Base-by-base conservation (phyloP, 2,888 invertebrate species). In the Acleris sparsana region DNA sequence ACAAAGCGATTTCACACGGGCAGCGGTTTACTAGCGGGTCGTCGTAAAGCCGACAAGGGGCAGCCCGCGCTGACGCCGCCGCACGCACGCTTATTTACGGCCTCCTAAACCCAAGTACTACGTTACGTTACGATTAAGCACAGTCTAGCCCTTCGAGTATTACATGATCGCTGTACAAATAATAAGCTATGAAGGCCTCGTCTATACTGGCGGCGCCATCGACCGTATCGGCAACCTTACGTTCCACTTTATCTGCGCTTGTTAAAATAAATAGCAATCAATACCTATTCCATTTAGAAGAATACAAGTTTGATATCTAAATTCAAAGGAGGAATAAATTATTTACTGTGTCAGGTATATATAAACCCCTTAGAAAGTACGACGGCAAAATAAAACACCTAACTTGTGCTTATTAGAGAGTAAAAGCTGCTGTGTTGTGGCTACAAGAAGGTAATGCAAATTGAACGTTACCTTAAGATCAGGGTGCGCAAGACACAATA, bases 61-160 rank as follows among this genome's bases (percentile, higher is more conserved):
- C 75, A 74, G 71, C 68, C 73, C 72, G 71, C 70, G 75, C 74
- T 79, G 78, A 77, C 77, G 75, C 70, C 74, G 71, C 69, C 74
- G 62, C 71, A 66, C 68, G 72, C 75, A 73, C 72, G 68, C 70
- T 79, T 82, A 79, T 83, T 86, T 85, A 84, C 82, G 82, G 80
- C 75, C 78, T 73, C 76, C 75, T 78, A 78, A 77, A 75, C 76
- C 75, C 77, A 75, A 71, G 75, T 72, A 65, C 51, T 59, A 75
- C 77, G 33, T 33, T 74, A 77, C 74, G 76, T 39, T 39, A 13
- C 39, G 80, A 77, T 78, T 25, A 49, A 33, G 53, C 49, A 48
- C 63, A 60, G 55, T 62, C 67, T 61, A 55, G 58, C 62, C 18
- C 56, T 57, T 53, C 67, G 49, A 44, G 59, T 62, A 64, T 58